Conservation (phyloP, 1,140 invertebrate genomes). For the Mizuhopecten yessoensis region DNA sequence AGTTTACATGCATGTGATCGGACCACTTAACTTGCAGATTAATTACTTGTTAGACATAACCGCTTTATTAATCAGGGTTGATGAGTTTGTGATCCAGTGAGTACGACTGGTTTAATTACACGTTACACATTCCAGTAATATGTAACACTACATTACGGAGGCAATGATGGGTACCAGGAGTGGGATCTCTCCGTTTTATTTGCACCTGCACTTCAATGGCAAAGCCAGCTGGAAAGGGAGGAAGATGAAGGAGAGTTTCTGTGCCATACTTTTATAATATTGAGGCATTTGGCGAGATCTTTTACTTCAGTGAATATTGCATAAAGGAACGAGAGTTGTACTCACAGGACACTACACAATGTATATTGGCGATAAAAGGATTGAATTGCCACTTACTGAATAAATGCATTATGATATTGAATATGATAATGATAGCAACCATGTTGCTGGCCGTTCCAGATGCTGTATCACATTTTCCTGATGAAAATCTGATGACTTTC, state of each 20-base stretch:
- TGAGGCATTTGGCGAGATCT: too few relatives aligned
- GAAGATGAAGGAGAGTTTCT: not conserved
- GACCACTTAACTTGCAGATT: not conserved
- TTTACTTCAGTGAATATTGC: not conserved
- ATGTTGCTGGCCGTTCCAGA: too few relatives aligned
- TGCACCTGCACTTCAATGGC: too few relatives aligned
- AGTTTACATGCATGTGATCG: not conserved
- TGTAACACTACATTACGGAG: too few relatives aligned
- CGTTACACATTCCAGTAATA: not conserved
- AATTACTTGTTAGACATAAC: not conserved
- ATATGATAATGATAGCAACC: too few relatives aligned
- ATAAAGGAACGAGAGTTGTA: not conserved
- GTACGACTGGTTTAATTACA: not conserved
- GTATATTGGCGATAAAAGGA: not conserved
- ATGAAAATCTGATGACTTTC: not conserved
- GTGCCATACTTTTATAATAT: not conserved
- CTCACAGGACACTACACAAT: not conserved
- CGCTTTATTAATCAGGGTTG: not conserved
- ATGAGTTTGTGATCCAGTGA: not conserved
- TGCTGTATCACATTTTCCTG: too few relatives aligned
- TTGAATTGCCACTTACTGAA: not conserved
- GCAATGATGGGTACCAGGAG: too few relatives aligned
- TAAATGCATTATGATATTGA: too few relatives aligned
- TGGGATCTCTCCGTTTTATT: too few relatives aligned
- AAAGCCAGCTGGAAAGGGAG: too few relatives aligned